These are phyloP conservation scores for Siderastrea siderea DNA, from an alignment of 92 coral and sea anemone species.

Conservation along the genomic window DNA sequence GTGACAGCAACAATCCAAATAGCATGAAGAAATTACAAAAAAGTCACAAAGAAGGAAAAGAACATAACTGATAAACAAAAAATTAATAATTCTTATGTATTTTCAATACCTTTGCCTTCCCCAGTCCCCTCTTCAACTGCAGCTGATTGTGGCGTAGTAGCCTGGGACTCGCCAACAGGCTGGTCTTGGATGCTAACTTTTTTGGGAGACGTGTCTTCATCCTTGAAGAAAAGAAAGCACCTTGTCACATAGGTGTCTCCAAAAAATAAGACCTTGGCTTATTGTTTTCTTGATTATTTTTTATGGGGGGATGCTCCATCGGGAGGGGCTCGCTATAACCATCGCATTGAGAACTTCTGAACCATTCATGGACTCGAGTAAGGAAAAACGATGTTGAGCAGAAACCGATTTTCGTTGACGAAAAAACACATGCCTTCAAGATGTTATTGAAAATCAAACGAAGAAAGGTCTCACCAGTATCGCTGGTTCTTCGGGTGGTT, in stretches of 20 bases:
- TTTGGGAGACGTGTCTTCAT: constrained; percentile 32
- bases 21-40: not conserved
- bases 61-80: not conserved
- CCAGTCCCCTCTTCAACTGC: constrained; percentile 43
- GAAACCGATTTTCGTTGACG: not conserved
- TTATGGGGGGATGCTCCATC: too few species aligned
- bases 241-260: too few species aligned
- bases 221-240: not conserved
- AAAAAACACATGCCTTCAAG: not conserved
- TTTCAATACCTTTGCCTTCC: constrained; percentile 22
- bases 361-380: too few species aligned
- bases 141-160: constrained; percentile 43
- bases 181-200: constrained; percentile 42
- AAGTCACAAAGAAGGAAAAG: not conserved
- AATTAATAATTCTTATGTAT: not conserved
- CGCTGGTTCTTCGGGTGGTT: constrained; percentile 55
- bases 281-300: too few species aligned
- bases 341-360: too few species aligned
- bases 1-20: not conserved
- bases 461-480: constrained; percentile 13
- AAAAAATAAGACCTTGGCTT: too few species aligned
- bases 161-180: constrained; percentile 23
- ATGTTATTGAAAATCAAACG: not conserved
- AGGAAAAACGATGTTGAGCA: too few species aligned
- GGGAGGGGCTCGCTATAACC: too few species aligned